Evolutionary conservation across 64 coral and sea anemone genomes (phyloP).

Genomic region (Dendronephthya gigantea): DNA sequence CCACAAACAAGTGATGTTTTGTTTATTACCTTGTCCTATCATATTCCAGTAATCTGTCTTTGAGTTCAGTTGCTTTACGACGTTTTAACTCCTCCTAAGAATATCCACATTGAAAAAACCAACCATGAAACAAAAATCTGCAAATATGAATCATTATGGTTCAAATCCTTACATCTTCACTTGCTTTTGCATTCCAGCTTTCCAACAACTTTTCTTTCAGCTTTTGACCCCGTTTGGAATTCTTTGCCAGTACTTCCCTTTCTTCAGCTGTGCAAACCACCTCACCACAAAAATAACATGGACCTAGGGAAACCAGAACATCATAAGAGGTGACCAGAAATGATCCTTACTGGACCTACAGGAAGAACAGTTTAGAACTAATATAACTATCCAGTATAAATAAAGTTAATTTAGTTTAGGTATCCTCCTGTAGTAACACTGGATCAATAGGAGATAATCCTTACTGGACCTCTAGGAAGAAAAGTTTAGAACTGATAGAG

Average conservation of each 20-base stretch:
- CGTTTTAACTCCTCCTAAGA: conserved; percentile 28
- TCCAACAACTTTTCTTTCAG: conserved; percentile 56
- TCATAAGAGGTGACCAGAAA: too few species aligned
- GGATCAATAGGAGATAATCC: too few species aligned
- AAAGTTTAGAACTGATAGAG: too few species aligned
- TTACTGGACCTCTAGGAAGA: too few species aligned
- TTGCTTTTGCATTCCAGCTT: conserved; percentile 28
- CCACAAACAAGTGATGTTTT: too few species aligned
- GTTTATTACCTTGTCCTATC: conserved; percentile 48
- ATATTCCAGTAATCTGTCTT: conserved; percentile 79
- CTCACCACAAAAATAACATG: conserved; percentile 93
- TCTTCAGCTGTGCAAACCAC: conserved; percentile 79
- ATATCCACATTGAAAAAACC: not conserved
- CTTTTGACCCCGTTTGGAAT: conserved; percentile 88
- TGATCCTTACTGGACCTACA: too few species aligned
- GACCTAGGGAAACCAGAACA: conserved; percentile 27
- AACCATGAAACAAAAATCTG: too few species aligned
- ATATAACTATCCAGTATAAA: too few species aligned
- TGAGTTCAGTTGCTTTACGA: conserved; percentile 68
- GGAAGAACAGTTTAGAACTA: too few species aligned
- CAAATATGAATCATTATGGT: too few species aligned
- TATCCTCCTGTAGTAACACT: too few species aligned
- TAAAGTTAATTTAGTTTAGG: too few species aligned
- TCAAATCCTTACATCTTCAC: conserved; percentile 36
- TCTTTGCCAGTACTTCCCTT: conserved; percentile 63